Evolutionary conservation across 2,888 invertebrate genomes (phyloP), one percentile per base, ranked within the genome.

Genomic region (Tetramorium bicarinatum): DNA sequence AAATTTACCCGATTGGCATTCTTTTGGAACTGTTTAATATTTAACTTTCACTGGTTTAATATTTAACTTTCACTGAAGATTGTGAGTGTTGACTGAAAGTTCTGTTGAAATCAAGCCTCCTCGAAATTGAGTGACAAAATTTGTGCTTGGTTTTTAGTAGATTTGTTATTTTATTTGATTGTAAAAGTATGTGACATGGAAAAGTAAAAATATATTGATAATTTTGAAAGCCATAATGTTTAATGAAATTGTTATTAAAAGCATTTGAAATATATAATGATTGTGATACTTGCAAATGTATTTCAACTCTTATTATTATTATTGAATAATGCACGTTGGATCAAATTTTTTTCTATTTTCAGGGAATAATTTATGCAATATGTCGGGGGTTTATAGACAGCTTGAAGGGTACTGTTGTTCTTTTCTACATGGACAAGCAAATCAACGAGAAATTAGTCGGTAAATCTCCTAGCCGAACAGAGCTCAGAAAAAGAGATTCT

Each of bases 341-440:
- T 29, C 0, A 54, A 64, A 29, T 25, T 64, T 67, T 61, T 72
- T 21, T 83, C 11, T 47, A 87, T 92, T 96, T 96, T 91, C 95
- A 97, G 97, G 96, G 96, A 93, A 96, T 97, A 94, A 94, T 96
- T 84, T 95, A 96, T 92, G 97, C 97, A 82, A 95, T 97, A 91
- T 95, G 96, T 90, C 96, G 96, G 94, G 98, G 98, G 8, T 95
- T 97, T 86, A 96, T 96, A 93, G 98, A 98, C 95, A 98, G 98
- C 94, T 96, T 98, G 88, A 96, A 96, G 92, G 98, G 98, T 87
- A 97, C 97, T 91, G 95, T 97, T 25, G 96, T 97, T 81, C 96
- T 98, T 88, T 96, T 97, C 93, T 97, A 97, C 94, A 96, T 98
- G 95, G 98, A 98, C 95, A 97, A 97, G 93, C 97, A 97, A 95